Base-by-base conservation (phyloP, 2,888 invertebrate species). In the Caenorhabditis japonica region DNA sequence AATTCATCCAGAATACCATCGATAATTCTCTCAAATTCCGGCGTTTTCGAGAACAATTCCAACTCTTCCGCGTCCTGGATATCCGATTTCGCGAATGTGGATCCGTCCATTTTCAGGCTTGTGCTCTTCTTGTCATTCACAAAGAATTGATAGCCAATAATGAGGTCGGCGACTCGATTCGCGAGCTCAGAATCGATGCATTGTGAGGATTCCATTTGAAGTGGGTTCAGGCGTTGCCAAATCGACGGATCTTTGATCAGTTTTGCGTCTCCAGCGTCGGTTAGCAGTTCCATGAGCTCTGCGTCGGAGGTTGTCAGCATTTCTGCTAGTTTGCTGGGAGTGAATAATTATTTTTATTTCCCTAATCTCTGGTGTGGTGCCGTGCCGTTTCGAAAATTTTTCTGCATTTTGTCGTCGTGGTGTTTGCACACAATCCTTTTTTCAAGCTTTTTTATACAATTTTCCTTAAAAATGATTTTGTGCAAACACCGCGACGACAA, bases 181-280 rank as follows among this genome's bases (percentile, higher is more conserved):
- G 73, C 68, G 4, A 73, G 19, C n/a, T 43, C 33, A 36, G 43
- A 39, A 33, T 68, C 68, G 30, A 73, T 68, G 30, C 56, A 61
- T 17, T 44, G 43, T 0, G 68, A 68, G 3, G 51, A 46, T 15
- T 66, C 68, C 66, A 73, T 61, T 34, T 38, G 47, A 5, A 73
- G 44, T 0, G 73, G 73, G 25, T 68, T 73, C 23, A 73, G 23
- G 4, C 73, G 49, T 23, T 73, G 73, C 73, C 73, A 73, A 30
- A 73, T 53, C 17, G 64, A 60, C 21, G 64, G 64, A 33, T 72
- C 60, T 44, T 36, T 64, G 25, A 72, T 66, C 2, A 44, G 17
- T 15, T 66, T 72, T 0, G 41, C 55, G 25, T 64, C 66, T 12
- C 59, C 64, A 2, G 59, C 72, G 19, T 64, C 72, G 1, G 59